These are phyloP conservation scores for Julus scandinavius DNA, from an alignment of 2,888 invertebrate genomes.

Conservation along the genomic window DNA sequence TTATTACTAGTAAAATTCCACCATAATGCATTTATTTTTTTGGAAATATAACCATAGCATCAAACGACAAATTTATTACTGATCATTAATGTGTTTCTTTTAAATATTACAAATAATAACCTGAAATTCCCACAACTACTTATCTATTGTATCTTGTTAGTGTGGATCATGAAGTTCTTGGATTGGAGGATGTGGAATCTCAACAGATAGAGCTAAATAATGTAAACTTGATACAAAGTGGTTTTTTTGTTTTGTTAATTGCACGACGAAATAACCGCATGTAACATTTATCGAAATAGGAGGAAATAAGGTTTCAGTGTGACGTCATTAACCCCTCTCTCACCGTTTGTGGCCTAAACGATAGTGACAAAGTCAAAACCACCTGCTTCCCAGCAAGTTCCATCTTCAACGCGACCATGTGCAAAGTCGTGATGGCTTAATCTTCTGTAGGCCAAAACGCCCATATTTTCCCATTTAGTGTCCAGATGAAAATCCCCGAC, in stretches of 20 bases:
- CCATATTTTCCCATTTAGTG: slow-evolving; percentile 33
- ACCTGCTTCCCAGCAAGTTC: not conserved
- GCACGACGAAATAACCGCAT: not conserved
- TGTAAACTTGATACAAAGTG: not conserved
- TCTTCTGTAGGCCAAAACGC: not conserved
- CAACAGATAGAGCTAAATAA: not conserved
- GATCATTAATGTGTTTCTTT: no score
- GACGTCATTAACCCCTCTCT: not conserved
- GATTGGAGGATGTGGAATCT: not conserved
- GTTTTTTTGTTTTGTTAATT: not conserved
- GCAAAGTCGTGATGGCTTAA: slow-evolving; percentile 25
- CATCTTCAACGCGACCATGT: not conserved
- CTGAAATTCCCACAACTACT: no score
- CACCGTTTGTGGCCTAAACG: not conserved
- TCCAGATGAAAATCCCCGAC: slow-evolving; percentile 33
- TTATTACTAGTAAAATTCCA: no score
- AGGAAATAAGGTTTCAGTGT: not conserved
- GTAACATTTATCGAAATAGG: not conserved
- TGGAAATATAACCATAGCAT: no score
- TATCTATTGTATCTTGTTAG: no score
- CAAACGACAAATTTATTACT: no score
- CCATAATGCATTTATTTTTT: no score
- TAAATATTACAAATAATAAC: no score
- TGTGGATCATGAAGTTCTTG: not conserved
- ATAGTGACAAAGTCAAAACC: not conserved